These are phyloP conservation scores for Ctenosaura bakeri DNA, from an alignment of 2,797 vertebrate species.

Conservation along the genomic window DNA sequence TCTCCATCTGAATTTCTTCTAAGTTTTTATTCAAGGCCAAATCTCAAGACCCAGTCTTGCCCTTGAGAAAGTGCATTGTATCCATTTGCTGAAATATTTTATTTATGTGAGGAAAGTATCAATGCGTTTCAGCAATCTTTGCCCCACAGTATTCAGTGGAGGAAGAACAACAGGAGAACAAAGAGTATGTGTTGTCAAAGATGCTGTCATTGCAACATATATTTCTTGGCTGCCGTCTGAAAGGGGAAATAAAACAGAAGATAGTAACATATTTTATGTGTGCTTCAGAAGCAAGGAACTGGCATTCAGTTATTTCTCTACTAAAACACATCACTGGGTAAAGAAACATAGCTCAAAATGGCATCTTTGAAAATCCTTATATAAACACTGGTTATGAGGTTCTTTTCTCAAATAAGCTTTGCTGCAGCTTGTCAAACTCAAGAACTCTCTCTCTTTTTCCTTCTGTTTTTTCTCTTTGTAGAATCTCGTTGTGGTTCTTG, in stretches of 20 bases:
- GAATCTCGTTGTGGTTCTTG: constrained; percentile 41
- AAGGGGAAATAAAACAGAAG: constrained; percentile 75
- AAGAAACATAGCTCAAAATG: constrained; percentile 74
- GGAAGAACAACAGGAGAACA: constrained; percentile 74
- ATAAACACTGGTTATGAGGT: constrained; percentile 64
- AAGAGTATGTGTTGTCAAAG: constrained; percentile 76
- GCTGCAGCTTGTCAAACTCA: constrained; percentile 70
- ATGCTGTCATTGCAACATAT: constrained; percentile 69
- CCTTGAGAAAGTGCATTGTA: constrained; percentile 34
- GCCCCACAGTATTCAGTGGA: constrained; percentile 57
- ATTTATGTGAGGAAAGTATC: constrained; percentile 54
- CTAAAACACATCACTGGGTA: constrained; percentile 78
- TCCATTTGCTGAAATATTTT: constrained; percentile 44
- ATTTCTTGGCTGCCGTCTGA: constrained; percentile 72
- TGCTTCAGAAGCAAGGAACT: constrained; percentile 72
- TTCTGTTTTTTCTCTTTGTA: constrained; percentile 33
- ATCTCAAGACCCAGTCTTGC: constrained; percentile 57
- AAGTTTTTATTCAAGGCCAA: constrained; percentile 48
- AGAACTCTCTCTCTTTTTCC: constrained; percentile 35
- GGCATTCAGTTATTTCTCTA: constrained; percentile 71
- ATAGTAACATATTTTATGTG: constrained; percentile 75
- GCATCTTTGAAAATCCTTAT: constrained; percentile 74
- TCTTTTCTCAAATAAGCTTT: constrained; percentile 67
- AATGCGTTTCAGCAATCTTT: constrained; percentile 66
- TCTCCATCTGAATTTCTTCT: background rate